Conservation (phyloP, 2,888 invertebrate genomes). For the Rhamphomyia laevipes region DNA sequence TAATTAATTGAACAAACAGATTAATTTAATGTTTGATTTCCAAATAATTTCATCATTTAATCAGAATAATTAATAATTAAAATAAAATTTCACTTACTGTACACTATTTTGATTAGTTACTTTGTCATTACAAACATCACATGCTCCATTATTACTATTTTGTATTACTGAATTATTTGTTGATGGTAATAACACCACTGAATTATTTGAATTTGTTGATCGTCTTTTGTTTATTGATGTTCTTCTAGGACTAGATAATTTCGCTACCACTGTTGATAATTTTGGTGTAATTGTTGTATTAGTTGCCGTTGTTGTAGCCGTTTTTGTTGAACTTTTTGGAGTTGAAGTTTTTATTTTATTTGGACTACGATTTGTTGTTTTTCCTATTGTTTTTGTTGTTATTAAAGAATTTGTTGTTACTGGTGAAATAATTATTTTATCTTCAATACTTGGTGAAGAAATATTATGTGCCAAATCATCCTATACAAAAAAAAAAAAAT, state of each 20-base stretch:
- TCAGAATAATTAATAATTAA: not conserved
- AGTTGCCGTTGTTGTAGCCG: slow-evolving; percentile 20
- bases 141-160: not conserved
- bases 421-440: not conserved
- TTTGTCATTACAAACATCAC: slow-evolving; percentile 3
- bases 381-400: slow-evolving; percentile 7
- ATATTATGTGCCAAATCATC: not conserved
- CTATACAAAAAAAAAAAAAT: not conserved
- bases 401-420: not conserved
- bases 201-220: not conserved
- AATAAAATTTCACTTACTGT: slow-evolving; percentile 7
- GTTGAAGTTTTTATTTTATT: slow-evolving; percentile 15
- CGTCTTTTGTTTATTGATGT: not conserved
- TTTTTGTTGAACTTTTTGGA: slow-evolving; percentile 26
- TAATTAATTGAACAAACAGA: not conserved
- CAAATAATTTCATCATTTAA: not conserved
- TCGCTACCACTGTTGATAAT: slow-evolving; percentile 4
- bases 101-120: slow-evolving; percentile 14
- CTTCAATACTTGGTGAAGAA: not conserved
- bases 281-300: slow-evolving; percentile 17
- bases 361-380: not conserved
- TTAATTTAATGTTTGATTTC: not conserved
- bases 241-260: not conserved
- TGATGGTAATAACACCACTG: slow-evolving; percentile 5
- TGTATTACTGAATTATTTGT: not conserved